Evolutionary conservation across 2,797 vertebrate genomes (phyloP).

Genomic region (Urocyon cinereoargenteus): DNA sequence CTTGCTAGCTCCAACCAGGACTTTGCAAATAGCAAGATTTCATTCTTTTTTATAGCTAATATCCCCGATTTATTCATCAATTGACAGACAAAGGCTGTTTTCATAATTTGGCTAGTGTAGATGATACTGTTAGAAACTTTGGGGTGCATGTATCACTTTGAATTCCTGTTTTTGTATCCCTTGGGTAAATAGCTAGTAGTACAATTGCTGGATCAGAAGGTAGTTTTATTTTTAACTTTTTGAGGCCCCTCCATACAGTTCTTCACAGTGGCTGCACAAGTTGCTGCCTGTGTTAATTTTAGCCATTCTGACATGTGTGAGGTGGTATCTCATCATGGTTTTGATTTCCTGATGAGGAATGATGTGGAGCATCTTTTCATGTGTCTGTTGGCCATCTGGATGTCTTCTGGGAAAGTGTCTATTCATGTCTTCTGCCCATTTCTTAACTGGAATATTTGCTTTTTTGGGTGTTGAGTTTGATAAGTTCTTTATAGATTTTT

Average conservation of each 20-base stretch:
- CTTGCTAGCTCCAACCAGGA: neutral
- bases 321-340: neutral
- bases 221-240: neutral
- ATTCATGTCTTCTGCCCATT: neutral
- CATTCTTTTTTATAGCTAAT: neutral
- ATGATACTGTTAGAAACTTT: neutral
- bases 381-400: neutral
- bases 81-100: neutral
- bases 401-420: neutral
- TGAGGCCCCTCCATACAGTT: neutral
- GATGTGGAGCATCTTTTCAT: neutral
- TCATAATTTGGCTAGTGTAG: neutral
- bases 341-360: neutral
- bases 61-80: neutral
- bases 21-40: neutral
- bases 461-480: neutral
- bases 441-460: neutral
- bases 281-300: neutral
- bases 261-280: neutral
- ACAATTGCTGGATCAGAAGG: neutral
- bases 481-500: neutral
- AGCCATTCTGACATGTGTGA: neutral
- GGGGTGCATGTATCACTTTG: neutral
- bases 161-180: neutral
- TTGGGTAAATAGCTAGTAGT: neutral